Percentiles rank a stretch among this genome's conserved stretches.
These are phyloP conservation scores for Drosophila dives DNA, from an alignment of 2,888 invertebrate species.

Conservation along the genomic window DNA sequence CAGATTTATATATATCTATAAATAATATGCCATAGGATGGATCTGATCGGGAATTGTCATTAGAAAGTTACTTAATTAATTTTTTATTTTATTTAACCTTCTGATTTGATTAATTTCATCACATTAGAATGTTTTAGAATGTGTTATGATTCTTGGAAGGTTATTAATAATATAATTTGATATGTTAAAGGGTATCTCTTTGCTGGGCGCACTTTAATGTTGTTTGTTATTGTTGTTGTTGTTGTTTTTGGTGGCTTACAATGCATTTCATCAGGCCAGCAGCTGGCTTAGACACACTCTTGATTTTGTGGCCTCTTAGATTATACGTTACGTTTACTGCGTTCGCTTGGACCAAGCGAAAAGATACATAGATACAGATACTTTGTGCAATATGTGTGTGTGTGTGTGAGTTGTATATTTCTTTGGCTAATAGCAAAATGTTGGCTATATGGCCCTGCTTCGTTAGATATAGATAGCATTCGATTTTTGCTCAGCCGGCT, in stretches of 20 bases:
- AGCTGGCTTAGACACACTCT: constrained; percentile 70
- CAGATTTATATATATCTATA: neutral
- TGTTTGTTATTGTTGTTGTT: constrained; percentile 22
- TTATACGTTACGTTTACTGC: constrained; percentile 78
- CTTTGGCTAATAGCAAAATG: constrained; percentile 81
- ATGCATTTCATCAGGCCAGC: constrained; percentile 74
- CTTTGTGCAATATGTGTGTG: constrained; percentile 19
- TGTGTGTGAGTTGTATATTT: constrained; percentile 62
- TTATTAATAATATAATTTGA: too few species aligned
- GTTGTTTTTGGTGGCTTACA: constrained; percentile 56
- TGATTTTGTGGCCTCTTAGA: constrained; percentile 74
- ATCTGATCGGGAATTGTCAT: neutral
- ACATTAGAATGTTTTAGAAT: neutral
- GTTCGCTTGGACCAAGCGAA: constrained; percentile 66
- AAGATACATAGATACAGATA: constrained; percentile 67
- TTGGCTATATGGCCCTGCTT: constrained; percentile 78
- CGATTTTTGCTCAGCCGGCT: constrained; percentile 75
- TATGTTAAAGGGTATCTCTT: neutral
- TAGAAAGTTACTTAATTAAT: neutral
- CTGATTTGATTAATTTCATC: neutral
- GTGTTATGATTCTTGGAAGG: neutral
- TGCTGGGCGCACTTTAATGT: neutral
- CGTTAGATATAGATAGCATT: constrained; percentile 79
- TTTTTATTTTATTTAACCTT: neutral
- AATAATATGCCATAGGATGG: neutral